Evolutionary conservation across 2,113 vertebrate genomes (phyloP).

Genomic region (Micronycteris hirsuta): DNA sequence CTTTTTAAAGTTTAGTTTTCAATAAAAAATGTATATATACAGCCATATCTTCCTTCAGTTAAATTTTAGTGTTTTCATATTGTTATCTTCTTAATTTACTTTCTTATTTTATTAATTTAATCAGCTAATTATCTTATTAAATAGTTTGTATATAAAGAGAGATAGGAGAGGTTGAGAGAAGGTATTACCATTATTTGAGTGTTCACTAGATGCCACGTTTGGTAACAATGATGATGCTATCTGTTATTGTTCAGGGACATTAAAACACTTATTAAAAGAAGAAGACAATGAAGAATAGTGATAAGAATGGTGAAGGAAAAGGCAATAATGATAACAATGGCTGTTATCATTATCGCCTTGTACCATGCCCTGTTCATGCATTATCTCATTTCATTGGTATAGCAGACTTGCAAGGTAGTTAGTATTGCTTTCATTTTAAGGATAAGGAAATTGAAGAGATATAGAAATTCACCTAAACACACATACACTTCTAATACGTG

Average conservation of each 20-base stretch:
- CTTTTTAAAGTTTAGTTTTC: conserved; percentile 17
- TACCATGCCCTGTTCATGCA: fast-evolving
- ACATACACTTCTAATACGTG: neutral
- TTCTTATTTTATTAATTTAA: neutral
- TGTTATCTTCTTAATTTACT: neutral
- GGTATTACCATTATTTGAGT: neutral
- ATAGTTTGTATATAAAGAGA: neutral
- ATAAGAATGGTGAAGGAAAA: too few relatives aligned
- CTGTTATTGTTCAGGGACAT: neutral
- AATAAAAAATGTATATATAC: neutral
- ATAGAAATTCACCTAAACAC: neutral
- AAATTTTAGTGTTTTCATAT: neutral
- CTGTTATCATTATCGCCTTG: neutral
- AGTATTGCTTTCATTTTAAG: neutral
- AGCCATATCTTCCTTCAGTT: neutral
- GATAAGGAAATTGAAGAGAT: neutral
- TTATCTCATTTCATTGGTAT: neutral
- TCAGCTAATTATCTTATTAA: neutral
- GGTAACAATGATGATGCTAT: neutral
- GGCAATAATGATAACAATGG: too few relatives aligned
- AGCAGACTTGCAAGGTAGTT: neutral
- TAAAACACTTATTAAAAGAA: neutral
- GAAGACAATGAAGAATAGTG: neutral
- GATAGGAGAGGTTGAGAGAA: neutral
- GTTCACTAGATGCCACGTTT: neutral